Evolutionary conservation across 1,140 invertebrate genomes (phyloP).

Genomic region (Onthophagus taurus): DNA sequence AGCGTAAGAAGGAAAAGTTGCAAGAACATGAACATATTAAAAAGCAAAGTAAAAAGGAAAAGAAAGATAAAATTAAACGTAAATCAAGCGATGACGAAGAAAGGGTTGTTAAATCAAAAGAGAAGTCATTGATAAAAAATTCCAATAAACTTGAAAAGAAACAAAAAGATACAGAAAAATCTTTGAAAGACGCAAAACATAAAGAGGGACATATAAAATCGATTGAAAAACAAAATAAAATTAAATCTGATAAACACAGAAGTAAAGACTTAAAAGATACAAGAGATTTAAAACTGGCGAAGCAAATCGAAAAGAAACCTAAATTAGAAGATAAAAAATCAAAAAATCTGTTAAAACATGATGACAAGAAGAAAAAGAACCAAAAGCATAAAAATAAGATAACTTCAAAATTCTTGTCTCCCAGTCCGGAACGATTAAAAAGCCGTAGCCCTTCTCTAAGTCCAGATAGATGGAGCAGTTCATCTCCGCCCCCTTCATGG

Average conservation of each 20-base stretch:
- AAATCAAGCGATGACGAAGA: background rate
- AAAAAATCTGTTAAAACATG: slow-evolving; percentile 18
- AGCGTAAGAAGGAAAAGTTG: slow-evolving; percentile 15
- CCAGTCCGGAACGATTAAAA: slow-evolving; percentile 38
- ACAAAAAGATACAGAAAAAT: too few relatives aligned
- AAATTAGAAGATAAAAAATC: slow-evolving; percentile 21
- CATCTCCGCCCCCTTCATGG: slow-evolving; percentile 29
- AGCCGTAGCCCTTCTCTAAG: slow-evolving; percentile 36
- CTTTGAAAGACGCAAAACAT: slow-evolving; percentile 28
- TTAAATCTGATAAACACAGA: too few relatives aligned
- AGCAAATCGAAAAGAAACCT: slow-evolving; percentile 36
- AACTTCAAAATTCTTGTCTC: slow-evolving; percentile 31
- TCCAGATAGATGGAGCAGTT: slow-evolving; percentile 18
- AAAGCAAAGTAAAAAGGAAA: slow-evolving; percentile 30
- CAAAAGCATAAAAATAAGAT: slow-evolving; percentile 23
- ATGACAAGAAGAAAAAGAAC: slow-evolving; percentile 20
- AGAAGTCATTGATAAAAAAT: too few relatives aligned
- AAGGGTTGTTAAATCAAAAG: background rate
- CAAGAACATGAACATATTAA: slow-evolving; percentile 8
- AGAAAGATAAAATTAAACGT: slow-evolving; percentile 20
- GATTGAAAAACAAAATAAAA: too few relatives aligned
- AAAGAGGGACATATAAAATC: slow-evolving; percentile 31
- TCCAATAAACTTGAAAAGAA: too few relatives aligned
- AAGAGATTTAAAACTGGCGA: slow-evolving; percentile 38
- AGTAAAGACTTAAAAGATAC: slow-evolving; percentile 35